These are phyloP conservation scores for Acinonyx jubatus DNA, from an alignment of 2,113 vertebrate species.

Conservation along the genomic window DNA sequence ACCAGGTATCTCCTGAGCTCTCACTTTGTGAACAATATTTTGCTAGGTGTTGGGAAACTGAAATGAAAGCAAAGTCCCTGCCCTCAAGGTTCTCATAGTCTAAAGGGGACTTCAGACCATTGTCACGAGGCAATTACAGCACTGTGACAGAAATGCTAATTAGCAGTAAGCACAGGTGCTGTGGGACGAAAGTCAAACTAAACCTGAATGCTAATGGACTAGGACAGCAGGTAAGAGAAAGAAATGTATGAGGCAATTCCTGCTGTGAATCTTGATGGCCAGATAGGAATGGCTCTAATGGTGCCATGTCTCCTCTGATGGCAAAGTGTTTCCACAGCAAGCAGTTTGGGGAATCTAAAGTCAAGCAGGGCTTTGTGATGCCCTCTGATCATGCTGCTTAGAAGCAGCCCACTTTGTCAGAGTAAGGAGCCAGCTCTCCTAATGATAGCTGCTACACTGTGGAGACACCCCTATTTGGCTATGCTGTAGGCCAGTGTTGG, in stretches of 20 bases:
- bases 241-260: rapidly evolving
- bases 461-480: not conserved
- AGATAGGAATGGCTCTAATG: not conserved
- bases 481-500: not conserved
- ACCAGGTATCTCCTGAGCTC: not conserved
- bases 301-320: not conserved
- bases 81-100: not conserved
- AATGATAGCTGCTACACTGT: not conserved
- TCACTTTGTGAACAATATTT: not conserved
- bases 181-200: not conserved
- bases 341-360: not conserved
- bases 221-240: not conserved
- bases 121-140: not conserved
- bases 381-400: not conserved
- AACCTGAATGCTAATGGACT: not conserved
- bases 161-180: not conserved
- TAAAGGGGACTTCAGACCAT: not conserved
- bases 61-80: not conserved
- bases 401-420: not conserved
- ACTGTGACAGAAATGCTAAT: not conserved
- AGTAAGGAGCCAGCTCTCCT: not conserved
- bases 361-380: not conserved
- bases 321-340: not conserved
- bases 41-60: not conserved
- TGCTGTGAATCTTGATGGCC: not conserved